phyloP scores from a whole-genome alignment of 2,113 vertebrate genomes.

The Ifrita kowaldi region DNA sequence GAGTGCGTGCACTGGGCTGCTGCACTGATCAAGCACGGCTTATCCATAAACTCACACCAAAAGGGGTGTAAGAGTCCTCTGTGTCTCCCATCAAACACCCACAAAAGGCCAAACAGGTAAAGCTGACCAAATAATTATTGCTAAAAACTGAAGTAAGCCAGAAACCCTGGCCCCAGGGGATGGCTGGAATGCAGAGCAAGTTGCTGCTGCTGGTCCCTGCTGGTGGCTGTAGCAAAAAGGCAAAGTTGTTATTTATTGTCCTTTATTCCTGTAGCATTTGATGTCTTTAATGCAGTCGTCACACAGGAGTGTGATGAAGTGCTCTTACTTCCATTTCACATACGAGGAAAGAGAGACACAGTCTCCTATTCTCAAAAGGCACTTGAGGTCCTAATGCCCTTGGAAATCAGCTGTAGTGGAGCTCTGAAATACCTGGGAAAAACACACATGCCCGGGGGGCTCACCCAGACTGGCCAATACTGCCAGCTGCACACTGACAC shows the following conservation, averaged over 20 bases:
- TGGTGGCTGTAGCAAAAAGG: neutral
- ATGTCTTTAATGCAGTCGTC: neutral
- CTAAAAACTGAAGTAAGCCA: neutral
- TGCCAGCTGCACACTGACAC: neutral
- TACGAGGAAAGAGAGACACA: neutral
- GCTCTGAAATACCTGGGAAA: neutral
- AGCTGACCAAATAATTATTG: neutral
- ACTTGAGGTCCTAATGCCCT: neutral
- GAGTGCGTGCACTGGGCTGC: neutral
- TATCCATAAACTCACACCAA: neutral
- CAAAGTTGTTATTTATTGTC: slow-evolving; percentile 6
- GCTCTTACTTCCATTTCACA: neutral
- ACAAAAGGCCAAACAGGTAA: neutral
- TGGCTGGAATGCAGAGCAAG: neutral
- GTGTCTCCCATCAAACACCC: neutral
- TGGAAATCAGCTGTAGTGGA: neutral
- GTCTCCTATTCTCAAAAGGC: neutral
- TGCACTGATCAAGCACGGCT: neutral
- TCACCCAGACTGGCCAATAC: rapidly evolving
- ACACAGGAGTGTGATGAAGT: neutral
- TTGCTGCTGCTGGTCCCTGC: neutral
- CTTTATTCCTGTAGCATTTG: neutral
- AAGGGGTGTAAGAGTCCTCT: neutral
- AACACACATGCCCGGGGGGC: rapidly evolving
- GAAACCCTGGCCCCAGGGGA: neutral